Conservation (phyloP, 2,113 vertebrate genomes). For the Indicator indicator region DNA sequence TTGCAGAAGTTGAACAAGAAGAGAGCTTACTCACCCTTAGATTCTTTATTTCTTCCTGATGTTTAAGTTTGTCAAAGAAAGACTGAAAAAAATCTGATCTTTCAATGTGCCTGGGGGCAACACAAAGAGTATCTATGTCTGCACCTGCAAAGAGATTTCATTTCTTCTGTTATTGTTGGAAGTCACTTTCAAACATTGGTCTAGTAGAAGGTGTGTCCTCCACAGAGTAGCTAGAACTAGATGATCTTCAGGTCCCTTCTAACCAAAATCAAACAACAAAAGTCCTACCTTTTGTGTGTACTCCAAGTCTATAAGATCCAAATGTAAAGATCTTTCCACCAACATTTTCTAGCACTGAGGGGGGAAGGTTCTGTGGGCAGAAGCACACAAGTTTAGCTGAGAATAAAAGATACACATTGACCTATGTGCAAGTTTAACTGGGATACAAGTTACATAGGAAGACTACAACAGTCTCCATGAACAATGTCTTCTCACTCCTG, state of each 20-base stretch:
- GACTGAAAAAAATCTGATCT: conserved; percentile 95
- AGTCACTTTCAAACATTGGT: background rate
- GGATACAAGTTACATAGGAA: background rate
- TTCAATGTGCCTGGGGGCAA: conserved; percentile 94
- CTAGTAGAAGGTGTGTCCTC: background rate
- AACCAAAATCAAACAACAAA: background rate
- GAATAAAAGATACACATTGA: background rate
- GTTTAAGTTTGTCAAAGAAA: conserved; percentile 95
- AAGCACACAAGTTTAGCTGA: background rate
- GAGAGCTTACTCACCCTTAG: conserved; percentile 87
- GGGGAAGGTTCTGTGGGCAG: conserved; percentile 86
- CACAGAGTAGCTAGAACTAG: background rate
- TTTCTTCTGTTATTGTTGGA: background rate
- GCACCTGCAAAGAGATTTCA: conserved; percentile 82
- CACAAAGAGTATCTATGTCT: conserved; percentile 96
- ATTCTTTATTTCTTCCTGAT: conserved; percentile 90
- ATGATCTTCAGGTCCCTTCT: background rate
- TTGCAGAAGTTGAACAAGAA: background rate
- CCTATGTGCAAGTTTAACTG: background rate
- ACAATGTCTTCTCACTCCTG: background rate
- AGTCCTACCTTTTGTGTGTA: conserved; percentile 96
- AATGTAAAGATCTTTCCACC: conserved; percentile 97
- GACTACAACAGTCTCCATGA: background rate
- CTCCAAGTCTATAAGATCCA: conserved; percentile 95
- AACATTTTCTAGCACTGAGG: conserved; percentile 81